These are phyloP conservation scores for Zalophus californianus DNA, from an alignment of 2,797 vertebrate genomes.

Conservation along the genomic window DNA sequence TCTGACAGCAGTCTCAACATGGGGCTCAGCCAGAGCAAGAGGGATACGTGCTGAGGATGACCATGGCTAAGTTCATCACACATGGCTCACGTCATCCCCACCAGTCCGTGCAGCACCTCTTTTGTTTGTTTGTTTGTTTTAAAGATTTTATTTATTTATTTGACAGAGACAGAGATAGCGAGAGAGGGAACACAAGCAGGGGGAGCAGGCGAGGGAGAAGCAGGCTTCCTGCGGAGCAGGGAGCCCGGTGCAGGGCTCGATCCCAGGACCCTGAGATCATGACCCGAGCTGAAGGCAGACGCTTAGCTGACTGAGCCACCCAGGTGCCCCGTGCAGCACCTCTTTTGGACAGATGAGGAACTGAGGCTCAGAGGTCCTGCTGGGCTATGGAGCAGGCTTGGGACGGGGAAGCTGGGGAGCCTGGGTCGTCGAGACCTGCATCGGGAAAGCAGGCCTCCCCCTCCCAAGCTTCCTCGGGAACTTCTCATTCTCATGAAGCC, in stretches of 20 bases:
- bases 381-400: background rate
- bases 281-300: too few relatives aligned
- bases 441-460: background rate
- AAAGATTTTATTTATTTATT: too few relatives aligned
- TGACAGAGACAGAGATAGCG: too few relatives aligned
- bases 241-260: too few relatives aligned
- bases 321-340: background rate
- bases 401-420: background rate
- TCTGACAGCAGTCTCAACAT: background rate
- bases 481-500: too few relatives aligned
- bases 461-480: background rate
- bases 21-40: background rate
- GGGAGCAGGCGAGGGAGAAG: too few relatives aligned
- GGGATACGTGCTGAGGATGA: background rate
- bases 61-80: background rate
- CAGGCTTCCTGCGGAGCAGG: too few relatives aligned
- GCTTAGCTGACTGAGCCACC: too few relatives aligned
- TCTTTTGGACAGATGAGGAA: background rate
- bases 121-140: too few relatives aligned
- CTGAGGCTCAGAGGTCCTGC: background rate
- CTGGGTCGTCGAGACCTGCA: background rate
- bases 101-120: background rate
- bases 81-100: background rate
- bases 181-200: too few relatives aligned
- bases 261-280: too few relatives aligned